Conservation (phyloP, 1,140 invertebrate genomes). For the Adelges cooleyi region DNA sequence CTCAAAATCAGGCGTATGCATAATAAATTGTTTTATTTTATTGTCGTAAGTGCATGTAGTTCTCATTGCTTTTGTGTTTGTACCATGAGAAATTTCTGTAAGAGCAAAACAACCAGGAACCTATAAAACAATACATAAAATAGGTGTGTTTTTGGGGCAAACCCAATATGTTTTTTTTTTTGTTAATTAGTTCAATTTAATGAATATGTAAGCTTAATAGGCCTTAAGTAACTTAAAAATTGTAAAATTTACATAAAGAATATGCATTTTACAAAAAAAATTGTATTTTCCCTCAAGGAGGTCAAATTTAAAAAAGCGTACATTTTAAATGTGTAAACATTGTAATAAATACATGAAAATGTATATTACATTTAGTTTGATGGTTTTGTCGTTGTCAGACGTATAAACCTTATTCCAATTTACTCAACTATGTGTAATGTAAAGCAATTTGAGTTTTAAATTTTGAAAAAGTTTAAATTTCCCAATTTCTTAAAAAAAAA, state of each 20-base stretch:
- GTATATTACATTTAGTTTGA: no score
- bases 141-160: not conserved
- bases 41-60: slow-evolving; percentile 82
- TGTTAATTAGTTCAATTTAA: not conserved
- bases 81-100: slow-evolving; percentile 88
- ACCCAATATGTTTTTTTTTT: not conserved
- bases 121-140: slow-evolving; percentile 31
- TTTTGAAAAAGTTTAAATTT: not conserved
- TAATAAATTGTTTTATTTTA: slow-evolving; percentile 62
- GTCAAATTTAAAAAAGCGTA: no score
- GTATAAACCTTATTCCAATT: no score
- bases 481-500: not conserved
- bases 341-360: no score
- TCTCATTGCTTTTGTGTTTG: slow-evolving; percentile 79
- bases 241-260: no score
- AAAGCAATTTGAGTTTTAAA: no score
- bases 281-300: no score
- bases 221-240: no score
- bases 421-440: no score
- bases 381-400: no score
- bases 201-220: not conserved
- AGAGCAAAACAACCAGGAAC: slow-evolving; percentile 67
- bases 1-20: slow-evolving; percentile 86
- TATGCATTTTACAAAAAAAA: no score
- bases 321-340: no score